Evolutionary conservation across 2,888 invertebrate species (phyloP).

Genomic region (Helobdella robusta): DNA sequence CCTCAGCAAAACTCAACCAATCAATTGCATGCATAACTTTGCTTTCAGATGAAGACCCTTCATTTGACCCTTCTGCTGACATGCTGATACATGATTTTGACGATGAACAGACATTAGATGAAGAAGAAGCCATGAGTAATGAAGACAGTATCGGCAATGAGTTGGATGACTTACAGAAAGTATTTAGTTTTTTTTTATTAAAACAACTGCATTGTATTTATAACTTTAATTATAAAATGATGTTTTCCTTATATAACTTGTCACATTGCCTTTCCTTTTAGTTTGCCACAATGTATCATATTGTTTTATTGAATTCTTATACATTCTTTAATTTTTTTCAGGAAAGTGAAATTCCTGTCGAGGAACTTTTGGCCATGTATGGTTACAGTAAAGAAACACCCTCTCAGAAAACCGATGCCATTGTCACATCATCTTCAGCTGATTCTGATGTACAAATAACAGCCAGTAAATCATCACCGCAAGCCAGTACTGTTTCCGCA

Average conservation of each 20-base stretch:
- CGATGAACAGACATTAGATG: conserved; percentile 88
- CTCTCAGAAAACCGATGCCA: not conserved
- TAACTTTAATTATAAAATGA: not conserved
- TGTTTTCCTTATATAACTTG: conserved; percentile 1
- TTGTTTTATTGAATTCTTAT: not conserved
- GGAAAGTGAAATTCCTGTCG: conserved; percentile 92
- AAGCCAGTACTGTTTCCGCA: no score
- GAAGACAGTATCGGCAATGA: conserved; percentile 73
- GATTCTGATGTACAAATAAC: not conserved
- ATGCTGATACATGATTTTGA: conserved; percentile 96
- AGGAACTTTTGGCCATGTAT: conserved; percentile 80
- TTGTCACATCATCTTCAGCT: not conserved
- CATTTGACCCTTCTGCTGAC: conserved; percentile 83
- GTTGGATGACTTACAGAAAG: conserved; percentile 73
- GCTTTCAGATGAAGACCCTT: conserved; percentile 49
- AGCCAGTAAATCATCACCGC: not conserved
- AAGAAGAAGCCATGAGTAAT: conserved; percentile 87
- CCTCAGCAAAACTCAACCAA: not conserved
- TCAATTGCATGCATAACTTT: not conserved
- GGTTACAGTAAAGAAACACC: conserved; percentile 53
- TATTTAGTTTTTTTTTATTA: conserved; percentile 40
- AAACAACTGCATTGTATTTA: not conserved
- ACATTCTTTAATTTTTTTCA: conserved; percentile 39
- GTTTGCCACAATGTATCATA: no score
- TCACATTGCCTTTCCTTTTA: no score